phyloP scores from a whole-genome alignment of 2,113 vertebrate genomes.

The Bubalus kerabau region DNA sequence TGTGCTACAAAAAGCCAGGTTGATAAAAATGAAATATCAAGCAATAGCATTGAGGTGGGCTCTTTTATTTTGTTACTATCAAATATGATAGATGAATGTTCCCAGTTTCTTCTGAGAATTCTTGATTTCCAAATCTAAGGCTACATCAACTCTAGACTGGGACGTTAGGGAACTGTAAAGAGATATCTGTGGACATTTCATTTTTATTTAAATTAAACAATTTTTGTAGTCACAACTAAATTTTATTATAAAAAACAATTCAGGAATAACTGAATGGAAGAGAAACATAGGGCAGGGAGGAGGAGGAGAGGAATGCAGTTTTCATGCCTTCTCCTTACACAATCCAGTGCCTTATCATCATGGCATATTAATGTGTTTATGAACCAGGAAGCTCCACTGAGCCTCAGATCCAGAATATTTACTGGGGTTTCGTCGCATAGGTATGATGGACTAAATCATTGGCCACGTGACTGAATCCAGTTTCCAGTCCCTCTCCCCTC shows the following conservation, averaged over 20 bases:
- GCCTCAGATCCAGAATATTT: neutral
- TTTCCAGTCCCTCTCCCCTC: neutral
- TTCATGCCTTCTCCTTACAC: neutral
- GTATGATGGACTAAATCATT: neutral
- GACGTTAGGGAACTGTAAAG: neutral
- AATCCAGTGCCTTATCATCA: neutral
- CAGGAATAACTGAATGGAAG: neutral
- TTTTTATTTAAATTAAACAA: neutral
- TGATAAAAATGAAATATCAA: neutral
- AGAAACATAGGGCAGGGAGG: neutral
- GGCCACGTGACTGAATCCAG: neutral
- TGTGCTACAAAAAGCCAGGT: neutral
- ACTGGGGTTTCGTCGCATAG: neutral
- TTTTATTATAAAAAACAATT: neutral
- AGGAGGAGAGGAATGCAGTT: rapidly evolving
- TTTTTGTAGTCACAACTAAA: neutral
- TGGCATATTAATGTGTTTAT: neutral
- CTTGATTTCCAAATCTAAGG: neutral
- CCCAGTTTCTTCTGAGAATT: neutral
- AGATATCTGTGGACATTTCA: neutral
- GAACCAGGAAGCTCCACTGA: neutral
- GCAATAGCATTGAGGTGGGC: neutral
- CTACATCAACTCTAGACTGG: neutral
- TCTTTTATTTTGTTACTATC: neutral
- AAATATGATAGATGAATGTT: neutral